Conservation (phyloP, 2,797 vertebrate species). For the Bradypus variegatus region DNA sequence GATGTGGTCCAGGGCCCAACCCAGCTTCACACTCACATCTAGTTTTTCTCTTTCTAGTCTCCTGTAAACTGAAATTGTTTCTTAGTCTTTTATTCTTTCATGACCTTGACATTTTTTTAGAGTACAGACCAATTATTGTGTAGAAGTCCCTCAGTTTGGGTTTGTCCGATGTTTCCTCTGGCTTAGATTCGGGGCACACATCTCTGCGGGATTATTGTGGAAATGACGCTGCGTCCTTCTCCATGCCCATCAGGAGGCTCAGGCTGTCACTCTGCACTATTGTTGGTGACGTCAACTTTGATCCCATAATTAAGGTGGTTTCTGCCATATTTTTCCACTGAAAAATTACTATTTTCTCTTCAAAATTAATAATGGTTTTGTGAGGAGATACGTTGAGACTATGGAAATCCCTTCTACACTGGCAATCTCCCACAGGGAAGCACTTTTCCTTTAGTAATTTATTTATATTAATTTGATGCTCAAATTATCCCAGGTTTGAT, state of each 20-base stretch:
- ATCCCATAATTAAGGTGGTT: not conserved
- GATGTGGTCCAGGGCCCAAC: accelerated
- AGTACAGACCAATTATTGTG: not conserved
- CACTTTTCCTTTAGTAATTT: not conserved
- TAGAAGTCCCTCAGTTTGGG: not conserved
- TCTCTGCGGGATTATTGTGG: not conserved
- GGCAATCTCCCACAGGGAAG: not conserved
- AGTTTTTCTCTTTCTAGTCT: not conserved
- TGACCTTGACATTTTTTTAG: not conserved
- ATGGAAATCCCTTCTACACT: not conserved
- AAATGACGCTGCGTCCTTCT: not conserved
- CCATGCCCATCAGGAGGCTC: accelerated
- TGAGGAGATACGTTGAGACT: too few species aligned
- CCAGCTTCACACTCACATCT: not conserved
- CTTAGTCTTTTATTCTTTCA: not conserved
- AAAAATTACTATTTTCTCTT: not conserved
- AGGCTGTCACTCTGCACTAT: accelerated
- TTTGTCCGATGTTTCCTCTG: not conserved
- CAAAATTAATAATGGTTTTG: not conserved
- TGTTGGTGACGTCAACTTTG: accelerated
- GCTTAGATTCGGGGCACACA: not conserved
- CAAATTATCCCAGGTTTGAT: not conserved
- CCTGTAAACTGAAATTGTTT: not conserved
- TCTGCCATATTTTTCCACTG: not conserved
- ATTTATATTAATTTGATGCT: not conserved